These are phyloP conservation scores for Scaptodrosophila lebanonensis DNA, from an alignment of 1,140 invertebrate genomes.

Conservation along the genomic window DNA sequence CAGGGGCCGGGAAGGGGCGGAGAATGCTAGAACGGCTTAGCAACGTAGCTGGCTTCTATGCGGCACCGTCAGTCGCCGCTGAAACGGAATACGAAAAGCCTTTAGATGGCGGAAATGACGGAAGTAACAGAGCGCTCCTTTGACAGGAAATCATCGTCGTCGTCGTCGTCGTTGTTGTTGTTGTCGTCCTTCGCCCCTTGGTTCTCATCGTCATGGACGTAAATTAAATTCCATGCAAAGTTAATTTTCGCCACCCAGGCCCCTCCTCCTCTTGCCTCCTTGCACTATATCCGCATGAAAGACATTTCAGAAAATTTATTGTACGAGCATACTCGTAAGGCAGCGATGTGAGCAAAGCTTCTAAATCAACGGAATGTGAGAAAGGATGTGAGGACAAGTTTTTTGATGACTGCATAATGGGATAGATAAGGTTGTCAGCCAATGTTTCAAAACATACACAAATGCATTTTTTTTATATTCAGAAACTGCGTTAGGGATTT, in stretches of 20 bases:
- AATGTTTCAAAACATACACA: too few relatives aligned
- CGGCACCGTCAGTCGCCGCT: too few relatives aligned
- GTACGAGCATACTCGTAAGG: too few relatives aligned
- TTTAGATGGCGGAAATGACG: conserved; percentile 71
- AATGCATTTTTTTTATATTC: too few relatives aligned
- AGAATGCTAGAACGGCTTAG: too few relatives aligned
- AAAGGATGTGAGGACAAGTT: neutral
- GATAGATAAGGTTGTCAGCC: too few relatives aligned
- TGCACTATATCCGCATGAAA: conserved; percentile 37
- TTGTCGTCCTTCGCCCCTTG: too few relatives aligned
- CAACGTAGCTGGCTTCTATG: too few relatives aligned
- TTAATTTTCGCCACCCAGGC: conserved; percentile 51
- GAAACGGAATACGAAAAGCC: conserved; percentile 45
- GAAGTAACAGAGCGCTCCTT: conserved; percentile 55
- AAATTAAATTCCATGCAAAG: conserved; percentile 76
- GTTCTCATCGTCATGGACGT: conserved; percentile 72
- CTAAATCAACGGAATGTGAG: neutral
- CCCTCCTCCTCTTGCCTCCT: neutral
- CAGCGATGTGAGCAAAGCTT: conserved; percentile 25
- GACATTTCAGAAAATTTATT: conserved; percentile 15
- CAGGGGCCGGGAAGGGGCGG: too few relatives aligned
- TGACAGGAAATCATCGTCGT: conserved; percentile 74
- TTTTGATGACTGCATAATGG: too few relatives aligned
- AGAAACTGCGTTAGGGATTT: too few relatives aligned
- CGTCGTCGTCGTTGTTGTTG: too few relatives aligned